phyloP scores from a whole-genome alignment of 2,113 vertebrate species.

The Sylvia atricapilla region DNA sequence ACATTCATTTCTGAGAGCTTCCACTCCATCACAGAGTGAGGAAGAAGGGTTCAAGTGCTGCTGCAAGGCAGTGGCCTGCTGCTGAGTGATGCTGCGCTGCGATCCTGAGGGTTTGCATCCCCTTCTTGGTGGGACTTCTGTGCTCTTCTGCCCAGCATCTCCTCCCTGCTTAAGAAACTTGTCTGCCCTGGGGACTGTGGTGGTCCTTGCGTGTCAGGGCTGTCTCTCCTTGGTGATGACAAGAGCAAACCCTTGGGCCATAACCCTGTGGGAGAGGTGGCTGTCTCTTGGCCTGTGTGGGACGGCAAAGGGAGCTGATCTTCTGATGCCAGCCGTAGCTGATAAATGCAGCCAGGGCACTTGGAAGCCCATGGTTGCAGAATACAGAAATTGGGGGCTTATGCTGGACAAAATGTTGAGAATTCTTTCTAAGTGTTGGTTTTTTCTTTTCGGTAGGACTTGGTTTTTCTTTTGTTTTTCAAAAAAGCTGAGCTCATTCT shows the following conservation, averaged over 20 bases:
- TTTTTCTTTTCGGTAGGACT: background rate
- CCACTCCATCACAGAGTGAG: accelerated
- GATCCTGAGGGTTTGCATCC: background rate
- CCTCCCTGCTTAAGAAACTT: background rate
- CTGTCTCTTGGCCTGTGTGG: accelerated
- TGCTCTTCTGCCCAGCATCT: background rate
- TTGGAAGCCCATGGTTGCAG: background rate
- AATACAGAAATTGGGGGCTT: background rate
- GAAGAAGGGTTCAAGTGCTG: background rate
- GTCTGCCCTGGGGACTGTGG: background rate
- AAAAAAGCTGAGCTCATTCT: background rate
- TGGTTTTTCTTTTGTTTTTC: background rate
- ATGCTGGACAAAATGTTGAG: background rate
- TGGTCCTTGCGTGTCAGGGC: background rate
- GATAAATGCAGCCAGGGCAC: background rate
- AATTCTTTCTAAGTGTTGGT: background rate
- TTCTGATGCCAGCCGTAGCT: background rate
- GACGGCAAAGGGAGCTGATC: background rate
- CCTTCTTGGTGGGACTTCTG: background rate
- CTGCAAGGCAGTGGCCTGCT: background rate
- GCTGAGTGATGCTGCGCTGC: background rate
- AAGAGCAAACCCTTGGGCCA: background rate
- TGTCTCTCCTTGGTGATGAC: background rate
- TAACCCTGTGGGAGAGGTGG: background rate
- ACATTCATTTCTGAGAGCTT: background rate